Evolutionary conservation across 2,113 vertebrate species (phyloP), one percentile per base, ranked within the genome.

Genomic region (Rhinoderma darwinii): DNA sequence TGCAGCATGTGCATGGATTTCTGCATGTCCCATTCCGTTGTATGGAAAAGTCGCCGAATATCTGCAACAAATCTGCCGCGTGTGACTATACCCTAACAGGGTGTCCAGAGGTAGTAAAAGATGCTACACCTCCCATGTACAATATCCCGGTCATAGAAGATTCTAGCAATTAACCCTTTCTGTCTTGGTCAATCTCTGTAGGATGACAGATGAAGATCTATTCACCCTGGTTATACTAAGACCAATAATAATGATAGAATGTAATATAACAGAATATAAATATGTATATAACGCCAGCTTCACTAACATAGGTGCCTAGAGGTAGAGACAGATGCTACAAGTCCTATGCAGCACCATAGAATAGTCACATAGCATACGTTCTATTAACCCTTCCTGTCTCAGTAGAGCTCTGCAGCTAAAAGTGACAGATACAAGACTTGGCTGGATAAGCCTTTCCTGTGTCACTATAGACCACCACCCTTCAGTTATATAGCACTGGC

Each of bases 241-340:
- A n/a, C n/a, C n/a, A n/a, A n/a, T n/a, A n/a, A n/a, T n/a, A n/a
- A n/a, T n/a, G n/a, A n/a, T n/a, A n/a, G n/a, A n/a, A n/a, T n/a
- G n/a, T n/a, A n/a, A 59, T 15, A 59, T 35, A 44, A 30, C 5
- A 32, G 1, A 47, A 47, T 50, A 76, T 30, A 74, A 74, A 74
- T n/a, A 43, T 74, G 25, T n/a, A 0, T 14, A 74, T 43, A 41
- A 30, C 72, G 43, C 4, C 37, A 18, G 30, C 66, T 37, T 37
- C 25, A n/a, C 39, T 39, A 39, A 39, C 7, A 3, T 41, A 41
- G 70, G 56, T 61, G 56, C 56, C 56, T 10, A n/a, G 56, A 27
- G n/a, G 59, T 63, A 27, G 68, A 15, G 68, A 72, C 68, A 72
- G 68, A 72, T 72, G 68, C 8, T 41, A 72, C 68, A 11, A 41